Base-by-base conservation (phyloP, 2,797 vertebrate genomes). In the Rhinoraja longicauda region DNA sequence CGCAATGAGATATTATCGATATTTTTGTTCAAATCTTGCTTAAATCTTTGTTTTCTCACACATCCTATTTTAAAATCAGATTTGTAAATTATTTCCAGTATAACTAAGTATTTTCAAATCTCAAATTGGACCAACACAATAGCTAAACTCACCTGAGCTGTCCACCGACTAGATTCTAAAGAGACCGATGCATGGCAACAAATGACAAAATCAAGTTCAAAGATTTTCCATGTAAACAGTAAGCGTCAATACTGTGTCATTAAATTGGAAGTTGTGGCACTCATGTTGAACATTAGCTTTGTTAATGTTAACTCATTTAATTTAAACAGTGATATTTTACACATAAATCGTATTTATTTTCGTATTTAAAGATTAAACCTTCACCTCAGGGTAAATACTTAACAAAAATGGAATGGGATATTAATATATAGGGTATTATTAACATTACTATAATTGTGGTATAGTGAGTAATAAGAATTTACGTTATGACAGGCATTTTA, bases 151-250 rank as follows among this genome's bases (percentile, higher is more conserved):
- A 76, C 26, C 75, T 26, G 29, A n/a, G 26, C 29, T 26, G 36
- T 6, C 36, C 9, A 0, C 53, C 4, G 79, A 39, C 39, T 3
- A 21, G 21, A 57, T 53, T 82, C 21, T 72, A 24, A 72, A 19
- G 70, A 24, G 4, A 26, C 24, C 26, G 24, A 26, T 26, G 75
- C 24, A 26, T 75, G 73, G 26, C 73, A 10, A 29, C 73, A 75
- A 75, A 75, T 9, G 26, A 8, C 29, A 17, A 26, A 62, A 86
- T 13, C 12, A 84, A 84, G 12, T 57, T n/a, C 26, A 86, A 62
- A 86, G 82, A 62, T 86, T 86, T 86, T 5, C 82, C 6, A 29
- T 86, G 82, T 59, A 45, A 53, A 81, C 78, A 81, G 21, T 81
- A 8, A 81, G 26, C 29, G 17, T 26, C 29, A n/a, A 59, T 86